Percentiles rank a stretch among this genome's conserved stretches.
phyloP scores from a whole-genome alignment of 2,113 vertebrate genomes.

The Erpornis zantholeuca region DNA sequence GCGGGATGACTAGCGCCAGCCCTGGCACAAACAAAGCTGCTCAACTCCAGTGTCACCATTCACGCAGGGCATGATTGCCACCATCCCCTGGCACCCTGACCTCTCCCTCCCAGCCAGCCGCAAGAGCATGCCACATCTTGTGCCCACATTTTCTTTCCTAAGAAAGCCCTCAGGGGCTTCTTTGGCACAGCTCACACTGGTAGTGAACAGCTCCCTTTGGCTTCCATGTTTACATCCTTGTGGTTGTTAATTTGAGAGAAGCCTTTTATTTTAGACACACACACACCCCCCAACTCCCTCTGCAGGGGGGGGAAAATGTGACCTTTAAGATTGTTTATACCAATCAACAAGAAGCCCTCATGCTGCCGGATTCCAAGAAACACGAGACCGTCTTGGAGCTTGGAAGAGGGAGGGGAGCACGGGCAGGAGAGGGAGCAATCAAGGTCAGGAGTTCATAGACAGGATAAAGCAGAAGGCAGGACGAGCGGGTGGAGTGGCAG shows the following conservation, averaged over 20 bases:
- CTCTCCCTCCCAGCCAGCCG: background rate
- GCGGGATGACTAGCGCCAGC: background rate
- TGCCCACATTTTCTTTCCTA: slow-evolving; percentile 54
- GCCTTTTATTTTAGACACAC: slow-evolving; percentile 58
- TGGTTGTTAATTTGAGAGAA: slow-evolving; percentile 69
- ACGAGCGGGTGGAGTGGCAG: background rate
- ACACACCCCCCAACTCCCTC: background rate
- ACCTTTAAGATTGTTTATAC: slow-evolving; percentile 72
- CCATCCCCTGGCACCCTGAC: background rate
- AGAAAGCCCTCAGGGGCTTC: slow-evolving; percentile 13
- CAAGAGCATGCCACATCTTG: slow-evolving; percentile 24
- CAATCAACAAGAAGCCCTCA: slow-evolving; percentile 65
- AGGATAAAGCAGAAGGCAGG: slow-evolving; percentile 40
- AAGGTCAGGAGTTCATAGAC: slow-evolving; percentile 67
- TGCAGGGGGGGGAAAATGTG: slow-evolving; percentile 58
- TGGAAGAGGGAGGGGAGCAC: slow-evolving; percentile 19
- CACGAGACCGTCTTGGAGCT: slow-evolving; percentile 38
- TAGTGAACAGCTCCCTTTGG: slow-evolving; percentile 50
- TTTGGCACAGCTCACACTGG: background rate
- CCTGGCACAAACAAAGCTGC: background rate
- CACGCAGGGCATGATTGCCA: background rate
- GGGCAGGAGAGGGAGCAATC: slow-evolving; percentile 32
- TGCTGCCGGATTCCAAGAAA: slow-evolving; percentile 64
- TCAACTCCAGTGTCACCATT: background rate
- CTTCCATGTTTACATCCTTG: slow-evolving; percentile 67